Conservation (phyloP, 2,113 vertebrate species). For the Eubucco bourcierii region DNA sequence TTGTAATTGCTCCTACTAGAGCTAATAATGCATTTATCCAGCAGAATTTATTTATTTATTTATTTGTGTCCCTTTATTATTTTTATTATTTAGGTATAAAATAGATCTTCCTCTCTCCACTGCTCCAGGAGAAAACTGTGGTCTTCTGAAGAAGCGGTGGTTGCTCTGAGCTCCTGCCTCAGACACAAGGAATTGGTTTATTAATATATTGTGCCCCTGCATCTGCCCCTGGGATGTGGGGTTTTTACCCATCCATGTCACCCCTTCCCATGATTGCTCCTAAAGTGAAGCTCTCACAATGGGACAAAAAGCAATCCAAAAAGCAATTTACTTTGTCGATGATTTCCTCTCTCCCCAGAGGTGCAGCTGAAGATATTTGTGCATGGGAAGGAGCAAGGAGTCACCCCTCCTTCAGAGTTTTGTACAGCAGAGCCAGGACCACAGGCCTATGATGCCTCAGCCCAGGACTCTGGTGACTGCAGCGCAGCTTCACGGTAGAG, state of each 20-base stretch:
- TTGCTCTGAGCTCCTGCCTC: not conserved
- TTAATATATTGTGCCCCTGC: not conserved
- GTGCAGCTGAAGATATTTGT: not conserved
- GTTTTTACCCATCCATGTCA: not conserved
- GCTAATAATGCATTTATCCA: constrained; percentile 66
- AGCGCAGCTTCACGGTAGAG: accelerated
- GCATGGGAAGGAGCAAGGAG: not conserved
- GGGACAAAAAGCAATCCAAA: constrained; percentile 56
- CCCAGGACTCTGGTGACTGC: not conserved
- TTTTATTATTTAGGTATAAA: constrained; percentile 46
- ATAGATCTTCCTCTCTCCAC: not conserved
- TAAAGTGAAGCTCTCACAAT: constrained; percentile 18
- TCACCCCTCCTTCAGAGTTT: not conserved
- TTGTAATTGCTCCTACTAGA: constrained; percentile 69
- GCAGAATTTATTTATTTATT: constrained; percentile 57
- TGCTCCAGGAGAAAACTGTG: constrained; percentile 5
- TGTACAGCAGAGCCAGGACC: not conserved
- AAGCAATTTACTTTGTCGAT: constrained; percentile 54
- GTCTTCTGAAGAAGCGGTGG: not conserved
- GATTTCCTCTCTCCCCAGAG: constrained; percentile 20
- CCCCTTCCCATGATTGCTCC: constrained; percentile 12
- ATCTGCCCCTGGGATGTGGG: not conserved
- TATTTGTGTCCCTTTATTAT: constrained; percentile 48
- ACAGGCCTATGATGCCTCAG: not conserved
- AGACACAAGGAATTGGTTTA: constrained; percentile 15